phyloP scores from a whole-genome alignment of 2,113 vertebrate species.

The Paradisaea rubra region DNA sequence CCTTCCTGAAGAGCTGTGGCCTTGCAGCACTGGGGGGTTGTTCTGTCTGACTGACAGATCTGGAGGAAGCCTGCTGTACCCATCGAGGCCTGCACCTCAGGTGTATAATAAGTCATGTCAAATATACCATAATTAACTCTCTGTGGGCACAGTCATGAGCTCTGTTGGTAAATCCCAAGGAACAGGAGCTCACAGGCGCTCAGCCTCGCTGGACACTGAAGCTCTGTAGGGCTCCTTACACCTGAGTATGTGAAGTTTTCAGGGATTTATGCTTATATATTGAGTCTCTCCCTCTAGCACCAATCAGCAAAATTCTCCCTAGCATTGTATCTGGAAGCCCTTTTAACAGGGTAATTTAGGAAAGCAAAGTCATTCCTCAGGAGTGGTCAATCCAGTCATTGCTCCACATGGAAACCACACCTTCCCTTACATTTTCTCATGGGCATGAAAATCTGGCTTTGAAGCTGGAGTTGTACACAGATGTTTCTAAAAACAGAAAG shows the following conservation, averaged over 20 bases:
- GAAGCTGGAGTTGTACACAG: background rate
- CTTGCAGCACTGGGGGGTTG: background rate
- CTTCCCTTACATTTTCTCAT: background rate
- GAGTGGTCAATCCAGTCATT: background rate
- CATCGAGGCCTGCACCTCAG: background rate
- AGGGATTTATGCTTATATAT: too few relatives aligned
- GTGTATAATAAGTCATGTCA: background rate
- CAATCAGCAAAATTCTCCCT: background rate
- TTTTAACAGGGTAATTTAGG: background rate
- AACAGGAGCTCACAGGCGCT: background rate
- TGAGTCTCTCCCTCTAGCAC: background rate
- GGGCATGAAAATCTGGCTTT: background rate
- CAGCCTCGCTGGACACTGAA: background rate
- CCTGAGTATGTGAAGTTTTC: background rate
- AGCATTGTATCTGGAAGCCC: background rate
- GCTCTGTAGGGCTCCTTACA: background rate
- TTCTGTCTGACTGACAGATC: background rate
- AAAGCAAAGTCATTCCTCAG: background rate
- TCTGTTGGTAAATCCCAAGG: background rate
- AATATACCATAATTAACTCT: background rate
- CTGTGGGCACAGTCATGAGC: background rate
- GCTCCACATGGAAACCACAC: background rate
- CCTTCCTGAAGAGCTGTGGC: background rate
- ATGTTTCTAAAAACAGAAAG: background rate
- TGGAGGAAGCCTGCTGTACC: background rate